These are phyloP conservation scores for Glareola pratincola DNA, from an alignment of 2,113 vertebrate species.

Conservation along the genomic window DNA sequence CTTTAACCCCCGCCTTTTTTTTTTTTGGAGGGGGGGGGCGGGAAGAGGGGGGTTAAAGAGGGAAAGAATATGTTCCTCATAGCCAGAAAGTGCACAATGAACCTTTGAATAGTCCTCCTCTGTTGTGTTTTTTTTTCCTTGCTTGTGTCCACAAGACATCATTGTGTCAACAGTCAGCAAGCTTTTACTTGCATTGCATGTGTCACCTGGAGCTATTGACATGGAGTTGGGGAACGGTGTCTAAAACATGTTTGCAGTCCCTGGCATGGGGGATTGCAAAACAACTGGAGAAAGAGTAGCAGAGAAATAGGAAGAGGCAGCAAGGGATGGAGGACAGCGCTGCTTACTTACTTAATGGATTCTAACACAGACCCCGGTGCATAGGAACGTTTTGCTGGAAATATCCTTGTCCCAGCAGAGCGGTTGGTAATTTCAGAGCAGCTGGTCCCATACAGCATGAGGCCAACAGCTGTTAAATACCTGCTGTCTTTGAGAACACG, in stretches of 20 bases:
- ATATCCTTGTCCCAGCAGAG: neutral
- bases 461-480: neutral
- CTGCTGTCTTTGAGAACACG: neutral
- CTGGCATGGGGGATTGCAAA: neutral
- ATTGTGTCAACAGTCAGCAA: constrained; percentile 23
- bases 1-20: neutral
- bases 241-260: neutral
- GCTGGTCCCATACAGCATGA: neutral
- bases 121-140: neutral
- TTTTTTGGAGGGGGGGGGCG: too few species aligned
- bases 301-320: neutral
- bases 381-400: neutral
- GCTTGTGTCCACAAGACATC: neutral
- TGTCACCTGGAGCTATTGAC: neutral
- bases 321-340: neutral
- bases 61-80: neutral
- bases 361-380: too few species aligned
- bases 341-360: neutral
- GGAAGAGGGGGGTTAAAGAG: neutral
- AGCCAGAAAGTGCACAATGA: neutral
- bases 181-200: neutral
- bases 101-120: neutral
- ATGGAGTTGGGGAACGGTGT: neutral
- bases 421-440: neutral
- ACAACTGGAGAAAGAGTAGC: neutral